Evolutionary conservation across 1,140 invertebrate species (phyloP), one percentile per base, ranked within the genome.

Genomic region (Eueides isabella): DNA sequence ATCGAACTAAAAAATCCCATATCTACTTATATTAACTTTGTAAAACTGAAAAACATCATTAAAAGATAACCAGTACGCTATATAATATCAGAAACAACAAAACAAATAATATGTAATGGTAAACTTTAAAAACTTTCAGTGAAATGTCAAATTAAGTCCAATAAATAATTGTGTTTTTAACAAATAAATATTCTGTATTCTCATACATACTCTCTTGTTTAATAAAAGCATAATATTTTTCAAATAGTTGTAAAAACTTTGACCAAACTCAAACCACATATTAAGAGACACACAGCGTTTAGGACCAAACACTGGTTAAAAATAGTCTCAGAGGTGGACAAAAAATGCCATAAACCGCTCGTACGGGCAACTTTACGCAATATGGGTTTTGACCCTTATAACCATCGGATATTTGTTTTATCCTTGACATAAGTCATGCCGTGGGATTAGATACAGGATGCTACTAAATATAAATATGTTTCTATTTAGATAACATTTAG

Each of bases 351-450:
- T 77, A 76, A 80, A 71, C 77, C 70, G 75, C 77, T 87, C 90
- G 91, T 82, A 78, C 90, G 90, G 88, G 79, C 81, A 81, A 85
- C 83, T 86, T 88, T 88, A 86, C 87, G 87, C 91, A 92, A 92
- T 92, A 92, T 92, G 90, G 89, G 84, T 80, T 92, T 86, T 92
- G 89, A 92, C 91, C 88, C 87, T 85, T 88, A 83, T 81, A 85
- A 85, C 85, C 84, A 76, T 73, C 85, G 89, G 89, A 91, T 92
- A 92, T 92, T 92, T 91, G 83, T 91, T 89, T 91, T 91, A 89
- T 91, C 81, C 81, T 76, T 72, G 66, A 79, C 83, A 86, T 86
- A 90, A 87, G 83, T 87, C 88, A 90, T 87, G 83, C 88, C 88
- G 84, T 85, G 85, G 80, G 81, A 85, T 80, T 80, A 80, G 62